A percentile compares a stretch with the other conserved stretches of the same genome.
Evolutionary conservation across 2,113 vertebrate genomes (phyloP).

Genomic region (Jaculus jaculus): DNA sequence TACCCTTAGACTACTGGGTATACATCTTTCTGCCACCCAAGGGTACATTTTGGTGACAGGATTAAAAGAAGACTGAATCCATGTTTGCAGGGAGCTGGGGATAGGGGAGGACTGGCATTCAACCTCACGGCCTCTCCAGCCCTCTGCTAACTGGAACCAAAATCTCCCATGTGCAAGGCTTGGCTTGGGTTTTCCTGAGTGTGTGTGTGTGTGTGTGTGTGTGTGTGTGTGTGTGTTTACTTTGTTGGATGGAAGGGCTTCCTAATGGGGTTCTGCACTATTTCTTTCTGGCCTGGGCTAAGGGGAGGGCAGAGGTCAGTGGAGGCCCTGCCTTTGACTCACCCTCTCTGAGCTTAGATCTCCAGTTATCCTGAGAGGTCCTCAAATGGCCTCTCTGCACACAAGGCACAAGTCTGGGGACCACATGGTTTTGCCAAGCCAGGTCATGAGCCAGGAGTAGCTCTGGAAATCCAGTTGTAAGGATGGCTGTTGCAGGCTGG

Average conservation of each 20-base stretch:
- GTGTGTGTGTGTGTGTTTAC: neutral
- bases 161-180: neutral
- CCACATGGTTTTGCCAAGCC: neutral
- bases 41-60: neutral
- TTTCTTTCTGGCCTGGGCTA: neutral
- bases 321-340: conserved; percentile 59
- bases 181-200: neutral
- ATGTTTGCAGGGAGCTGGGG: neutral
- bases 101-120: neutral
- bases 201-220: neutral
- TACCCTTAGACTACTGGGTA: neutral
- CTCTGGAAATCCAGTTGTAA: neutral
- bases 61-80: neutral
- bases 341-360: neutral
- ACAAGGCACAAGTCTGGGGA: neutral
- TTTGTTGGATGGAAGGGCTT: conserved; percentile 23
- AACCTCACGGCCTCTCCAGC: neutral
- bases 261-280: neutral
- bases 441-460: neutral
- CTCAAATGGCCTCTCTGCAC: conserved; percentile 31
- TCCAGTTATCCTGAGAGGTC: conserved; percentile 17
- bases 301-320: conserved; percentile 67
- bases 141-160: neutral
- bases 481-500: neutral
- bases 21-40: neutral